Evolutionary conservation across 2,113 vertebrate genomes (phyloP), one percentile per base, ranked within the genome.

Genomic region (Scatophagus argus): DNA sequence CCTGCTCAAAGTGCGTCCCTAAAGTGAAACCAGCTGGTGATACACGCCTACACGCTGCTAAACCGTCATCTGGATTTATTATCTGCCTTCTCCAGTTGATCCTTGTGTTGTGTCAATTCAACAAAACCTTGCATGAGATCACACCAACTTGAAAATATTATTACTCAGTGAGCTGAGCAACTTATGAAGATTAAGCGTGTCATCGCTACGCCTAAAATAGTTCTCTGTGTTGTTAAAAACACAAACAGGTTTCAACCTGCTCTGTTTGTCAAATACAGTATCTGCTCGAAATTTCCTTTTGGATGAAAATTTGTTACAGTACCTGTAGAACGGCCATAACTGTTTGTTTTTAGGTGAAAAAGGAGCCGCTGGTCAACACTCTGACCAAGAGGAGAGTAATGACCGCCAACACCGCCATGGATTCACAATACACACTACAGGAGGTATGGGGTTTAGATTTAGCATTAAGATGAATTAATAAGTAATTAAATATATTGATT

Each of bases 371-470:
- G 41, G 95, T 98, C 55, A 95, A 96, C 79, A 94, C 97, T 39
- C 90, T 99, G 84, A 98, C 96, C 61, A 96, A 96, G 82, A 97
- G 95, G 93, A 98, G 95, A 95, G 92, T 95, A 0, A 94, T 96
- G 89, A 96, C 95, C 0, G 93, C 90, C 54, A 94, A 96, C 0
- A 93, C 93, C 87, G 95, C 93, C 6, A 93, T 96, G 34, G 95
- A 96, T 70, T 94, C 97, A 61, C 95, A 93, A 0, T 99, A 98
- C 92, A 97, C 96, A 81, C 94, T 95, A 80, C 94, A 88, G 38
- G 95, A 98, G 97, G 98, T 99, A 87, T 74, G 12, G 1, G 39
- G 3, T 44, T 67, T 38, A 44, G 54, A 56, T 70, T 8, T n/a
- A 41, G 7, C 5, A 1, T 19, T 14, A 4, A 43, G 27, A 23